Evolutionary conservation across 64 coral and sea anemone genomes (phyloP), one percentile per base, ranked within the genome.

Genomic region (Pocillopora verrucosa): DNA sequence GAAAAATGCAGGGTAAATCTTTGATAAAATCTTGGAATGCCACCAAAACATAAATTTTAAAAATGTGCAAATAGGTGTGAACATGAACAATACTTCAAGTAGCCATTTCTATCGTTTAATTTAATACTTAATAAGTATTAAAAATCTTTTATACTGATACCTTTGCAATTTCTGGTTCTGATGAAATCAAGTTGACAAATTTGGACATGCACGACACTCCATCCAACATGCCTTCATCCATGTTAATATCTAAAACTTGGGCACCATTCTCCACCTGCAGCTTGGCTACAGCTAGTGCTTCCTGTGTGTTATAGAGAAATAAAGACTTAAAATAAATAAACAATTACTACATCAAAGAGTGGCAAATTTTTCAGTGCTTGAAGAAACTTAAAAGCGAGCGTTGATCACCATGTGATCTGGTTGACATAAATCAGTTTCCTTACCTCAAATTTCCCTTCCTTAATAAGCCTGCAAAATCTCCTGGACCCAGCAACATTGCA

Each of bases 401-500:
- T 51, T 51, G 3, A 51, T 51, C 41, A 51, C 41, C 41, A 0
- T 51, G 41, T 45, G 6, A 2, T 7, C 7, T 51, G 3, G 7
- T 51, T 51, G 7, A 51, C 41, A 51, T 51, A 7, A 51, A 0
- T 51, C 7, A 51, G 41, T 51, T 26, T 34, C 16, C 75, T 59
- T 91, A 99, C 97, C 88, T 99, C 93, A 87, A 93, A 95, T 65
- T 91, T 92, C 11, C 97, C 97, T 11, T 99, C 93, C 61, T 95
- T 93, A 24, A 99, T 93, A 11, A 95, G 74, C 60, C 60, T 91
- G 20, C 92, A 94, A 91, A 99, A 99, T 36, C 93, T 83, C 30
- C 91, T 92, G 24, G 97, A 99, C 15, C 97, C 97, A 65, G 97
- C 97, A 2, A 99, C 97, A 85, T 99, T 99, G 70, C 97, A 99